Percentiles rank a stretch among this genome's conserved stretches.
Conservation (phyloP, 92 coral and sea anemone species). For the Chrysogorgia sp. region DNA sequence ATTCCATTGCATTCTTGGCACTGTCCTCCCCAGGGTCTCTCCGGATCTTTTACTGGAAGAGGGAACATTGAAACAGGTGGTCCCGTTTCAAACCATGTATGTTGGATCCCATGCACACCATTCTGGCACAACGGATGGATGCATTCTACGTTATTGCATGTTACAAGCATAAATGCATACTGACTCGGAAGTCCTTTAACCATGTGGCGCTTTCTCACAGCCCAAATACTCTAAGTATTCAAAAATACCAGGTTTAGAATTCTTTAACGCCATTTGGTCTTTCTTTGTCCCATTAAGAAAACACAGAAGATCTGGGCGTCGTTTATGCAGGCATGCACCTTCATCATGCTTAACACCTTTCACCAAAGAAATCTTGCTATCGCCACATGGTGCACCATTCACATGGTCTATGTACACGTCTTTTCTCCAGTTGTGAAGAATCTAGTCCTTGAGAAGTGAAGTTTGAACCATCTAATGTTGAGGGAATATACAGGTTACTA, state of each 20-base stretch:
- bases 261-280: neutral
- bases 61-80: constrained; percentile 24
- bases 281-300: constrained; percentile 18
- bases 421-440: constrained; percentile 11
- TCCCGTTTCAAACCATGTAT: constrained; percentile 11
- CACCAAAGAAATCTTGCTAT: constrained; percentile 6
- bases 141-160: constrained; percentile 6
- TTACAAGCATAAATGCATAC: constrained; percentile 17
- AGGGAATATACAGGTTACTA: constrained; percentile 23
- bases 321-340: neutral
- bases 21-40: constrained; percentile 29
- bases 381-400: constrained; percentile 31
- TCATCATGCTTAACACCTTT: constrained; percentile 17
- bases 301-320: constrained; percentile 27
- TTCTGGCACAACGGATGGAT: neutral
- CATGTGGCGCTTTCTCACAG: constrained; percentile 20
- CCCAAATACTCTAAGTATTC: constrained; percentile 25
- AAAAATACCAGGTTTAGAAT: neutral
- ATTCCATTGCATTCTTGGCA: constrained; percentile 8
- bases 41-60: constrained; percentile 15
- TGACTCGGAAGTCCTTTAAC: constrained; percentile 21
- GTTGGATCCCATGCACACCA: neutral
- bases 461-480: constrained; percentile 32
- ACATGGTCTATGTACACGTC: constrained; percentile 30
- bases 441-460: constrained; percentile 17